Percentiles rank a stretch among this genome's conserved stretches.
phyloP scores from a whole-genome alignment of 2,113 vertebrate genomes.

The Grammomys surdaster region DNA sequence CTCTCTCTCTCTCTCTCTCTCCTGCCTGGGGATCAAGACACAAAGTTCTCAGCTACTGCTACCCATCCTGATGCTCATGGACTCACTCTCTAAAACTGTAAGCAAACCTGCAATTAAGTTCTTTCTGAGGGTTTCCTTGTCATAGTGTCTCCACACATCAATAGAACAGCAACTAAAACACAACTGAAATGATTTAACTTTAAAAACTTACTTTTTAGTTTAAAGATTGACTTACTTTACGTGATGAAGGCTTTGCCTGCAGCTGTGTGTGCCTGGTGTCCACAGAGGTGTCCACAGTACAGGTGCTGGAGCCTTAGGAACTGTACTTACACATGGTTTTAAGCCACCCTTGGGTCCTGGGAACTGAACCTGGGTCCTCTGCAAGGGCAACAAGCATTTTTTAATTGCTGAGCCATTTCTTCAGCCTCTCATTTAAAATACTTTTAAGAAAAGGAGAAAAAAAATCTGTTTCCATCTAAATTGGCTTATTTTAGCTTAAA shows the following conservation, averaged over 20 bases:
- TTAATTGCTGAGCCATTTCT: background rate
- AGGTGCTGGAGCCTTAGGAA: background rate
- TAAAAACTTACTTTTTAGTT: too few relatives aligned
- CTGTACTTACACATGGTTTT: background rate
- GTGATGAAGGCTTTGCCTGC: background rate
- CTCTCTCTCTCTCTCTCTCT: too few relatives aligned
- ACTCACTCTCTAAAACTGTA: background rate
- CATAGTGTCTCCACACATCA: background rate
- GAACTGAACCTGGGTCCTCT: background rate
- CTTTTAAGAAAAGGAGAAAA: constrained; percentile 54
- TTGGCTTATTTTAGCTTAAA: constrained; percentile 36
- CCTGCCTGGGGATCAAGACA: background rate
- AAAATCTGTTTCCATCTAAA: constrained; percentile 3
- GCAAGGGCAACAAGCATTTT: background rate
- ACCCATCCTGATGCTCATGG: background rate
- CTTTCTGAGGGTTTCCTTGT: background rate
- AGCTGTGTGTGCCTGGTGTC: background rate
- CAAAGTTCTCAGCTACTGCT: background rate
- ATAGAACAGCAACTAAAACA: background rate
- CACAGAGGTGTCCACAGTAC: background rate
- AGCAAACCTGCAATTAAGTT: background rate
- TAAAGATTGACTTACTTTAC: background rate
- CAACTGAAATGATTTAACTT: background rate
- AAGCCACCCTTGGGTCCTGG: background rate
- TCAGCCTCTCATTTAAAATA: constrained; percentile 4